Evolutionary conservation across 2,797 vertebrate genomes (phyloP), one percentile per base, ranked within the genome.

Genomic region (Podarcis siculus): DNA sequence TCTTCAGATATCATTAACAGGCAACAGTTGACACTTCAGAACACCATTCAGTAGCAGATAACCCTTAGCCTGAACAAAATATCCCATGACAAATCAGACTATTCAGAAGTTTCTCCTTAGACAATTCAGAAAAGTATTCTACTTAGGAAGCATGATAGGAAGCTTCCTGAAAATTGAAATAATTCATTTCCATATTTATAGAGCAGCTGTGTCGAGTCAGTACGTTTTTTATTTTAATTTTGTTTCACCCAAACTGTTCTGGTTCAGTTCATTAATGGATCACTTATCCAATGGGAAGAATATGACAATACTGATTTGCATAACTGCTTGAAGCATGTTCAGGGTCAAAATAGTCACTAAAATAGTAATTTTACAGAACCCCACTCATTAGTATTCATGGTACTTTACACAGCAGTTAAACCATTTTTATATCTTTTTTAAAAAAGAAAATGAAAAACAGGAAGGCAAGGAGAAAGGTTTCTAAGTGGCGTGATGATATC

Each of bases 41-140:
- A 69, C 27, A 69, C 66, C 69, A 72, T 32, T 72, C 30, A 72
- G n/a, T 72, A 72, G 69, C 69, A 35, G 13, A 72, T 72, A 72
- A n/a, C 0, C 12, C 13, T 13, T n/a, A 35, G 0, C 73, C 5
- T 81, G 58, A 64, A n/a, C 76, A 84, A 83, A 83, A 27, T 30
- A 61, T 30, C 30, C 3, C 37, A 78, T 35, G 21, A 79, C 37
- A 73, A 42, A 55, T 55, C 49, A 15, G 49, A 55, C 49, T 19
- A 64, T 64, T n/a, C 49, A 85, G 10, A 39, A 12, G 30, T 69
- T 58, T 90, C 10, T 45, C 2, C 0, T 5, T 27, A 71, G 80
- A 61, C 39, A 89, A 66, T 71, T 90, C 77, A 87, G 13, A 85
- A 87, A 71, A 23, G 8, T 30, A 85, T 66, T 66, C 25, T 79